These are phyloP conservation scores for Drosophila aldrichi DNA, from an alignment of 2,888 invertebrate species.

Conservation along the genomic window DNA sequence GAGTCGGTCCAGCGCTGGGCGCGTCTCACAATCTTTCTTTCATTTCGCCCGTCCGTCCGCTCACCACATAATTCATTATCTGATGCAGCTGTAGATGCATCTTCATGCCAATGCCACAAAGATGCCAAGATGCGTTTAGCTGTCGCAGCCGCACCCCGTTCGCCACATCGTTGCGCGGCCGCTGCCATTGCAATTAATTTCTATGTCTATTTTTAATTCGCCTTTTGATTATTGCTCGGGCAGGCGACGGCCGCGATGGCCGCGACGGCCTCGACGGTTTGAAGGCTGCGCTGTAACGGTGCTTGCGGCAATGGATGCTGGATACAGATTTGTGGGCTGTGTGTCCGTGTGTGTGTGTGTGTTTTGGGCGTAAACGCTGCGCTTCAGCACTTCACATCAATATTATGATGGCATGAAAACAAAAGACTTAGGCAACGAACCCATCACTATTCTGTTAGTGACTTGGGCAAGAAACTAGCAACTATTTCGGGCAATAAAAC, in stretches of 20 bases:
- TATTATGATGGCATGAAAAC: constrained; percentile 42
- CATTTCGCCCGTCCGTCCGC: constrained; percentile 3
- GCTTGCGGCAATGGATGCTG: constrained; percentile 15
- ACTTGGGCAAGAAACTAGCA: constrained; percentile 45
- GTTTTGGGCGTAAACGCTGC: constrained; percentile 28
- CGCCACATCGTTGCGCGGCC: constrained; percentile 16
- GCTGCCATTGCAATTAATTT: constrained; percentile 70
- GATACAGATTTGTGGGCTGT: constrained; percentile 2
- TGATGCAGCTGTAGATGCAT: constrained; percentile 60
- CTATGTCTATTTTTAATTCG: constrained; percentile 71
- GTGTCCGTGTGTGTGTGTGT: constrained; percentile 1
- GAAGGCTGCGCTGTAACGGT: constrained; percentile 37
- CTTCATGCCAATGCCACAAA: constrained; percentile 39
- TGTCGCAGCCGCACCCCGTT: constrained; percentile 48
- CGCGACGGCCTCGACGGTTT: constrained; percentile 5
- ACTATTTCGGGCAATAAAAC: constrained; percentile 6
- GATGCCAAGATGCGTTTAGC: constrained; percentile 54
- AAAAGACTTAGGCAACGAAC: constrained; percentile 46
- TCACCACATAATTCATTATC: constrained; percentile 65
- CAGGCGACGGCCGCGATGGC: constrained; percentile 11
- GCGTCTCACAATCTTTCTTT: constrained; percentile 19
- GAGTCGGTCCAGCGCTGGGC: constrained; percentile 27
- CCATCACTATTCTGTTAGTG: constrained; percentile 9
- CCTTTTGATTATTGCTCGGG: constrained; percentile 57
- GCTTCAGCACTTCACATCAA: constrained; percentile 46